A percentile compares a stretch with the other conserved stretches of the same genome.
Conservation (phyloP, 2,113 vertebrate genomes). For the Ophthalmolycus amberensis region DNA sequence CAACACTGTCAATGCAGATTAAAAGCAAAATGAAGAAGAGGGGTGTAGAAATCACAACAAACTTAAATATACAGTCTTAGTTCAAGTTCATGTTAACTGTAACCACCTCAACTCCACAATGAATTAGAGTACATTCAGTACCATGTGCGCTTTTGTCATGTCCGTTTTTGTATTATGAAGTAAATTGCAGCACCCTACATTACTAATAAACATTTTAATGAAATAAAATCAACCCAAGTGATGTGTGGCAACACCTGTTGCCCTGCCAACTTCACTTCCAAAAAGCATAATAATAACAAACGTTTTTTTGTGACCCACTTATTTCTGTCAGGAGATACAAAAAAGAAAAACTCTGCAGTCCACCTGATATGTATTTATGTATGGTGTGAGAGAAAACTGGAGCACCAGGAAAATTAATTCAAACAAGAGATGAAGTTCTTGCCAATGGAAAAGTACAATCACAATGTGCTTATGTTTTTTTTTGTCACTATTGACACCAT, state of each 20-base stretch:
- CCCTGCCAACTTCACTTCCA: not conserved
- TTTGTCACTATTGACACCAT: not conserved
- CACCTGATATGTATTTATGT: not conserved
- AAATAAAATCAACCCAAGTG: not conserved
- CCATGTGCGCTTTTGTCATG: not conserved
- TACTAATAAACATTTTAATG: not conserved
- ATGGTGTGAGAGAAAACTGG: constrained; percentile 1
- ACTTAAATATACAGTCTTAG: not conserved
- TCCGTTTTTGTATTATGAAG: not conserved
- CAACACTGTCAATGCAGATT: constrained; percentile 56
- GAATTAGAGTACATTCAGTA: not conserved
- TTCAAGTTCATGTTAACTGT: not conserved
- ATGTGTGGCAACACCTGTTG: not conserved
- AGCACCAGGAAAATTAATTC: not conserved
- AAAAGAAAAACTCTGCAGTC: not conserved
- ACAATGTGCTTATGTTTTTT: not conserved
- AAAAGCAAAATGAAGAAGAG: constrained; percentile 41
- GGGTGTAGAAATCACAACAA: not conserved
- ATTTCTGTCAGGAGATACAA: not conserved
- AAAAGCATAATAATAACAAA: not conserved
- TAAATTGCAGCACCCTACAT: not conserved
- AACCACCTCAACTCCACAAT: not conserved
- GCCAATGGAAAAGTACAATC: constrained; percentile 12
- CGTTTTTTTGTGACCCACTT: not conserved
- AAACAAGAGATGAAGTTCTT: not conserved